phyloP scores from a whole-genome alignment of 2,888 invertebrate genomes.

The Lamellibrachia columna region DNA sequence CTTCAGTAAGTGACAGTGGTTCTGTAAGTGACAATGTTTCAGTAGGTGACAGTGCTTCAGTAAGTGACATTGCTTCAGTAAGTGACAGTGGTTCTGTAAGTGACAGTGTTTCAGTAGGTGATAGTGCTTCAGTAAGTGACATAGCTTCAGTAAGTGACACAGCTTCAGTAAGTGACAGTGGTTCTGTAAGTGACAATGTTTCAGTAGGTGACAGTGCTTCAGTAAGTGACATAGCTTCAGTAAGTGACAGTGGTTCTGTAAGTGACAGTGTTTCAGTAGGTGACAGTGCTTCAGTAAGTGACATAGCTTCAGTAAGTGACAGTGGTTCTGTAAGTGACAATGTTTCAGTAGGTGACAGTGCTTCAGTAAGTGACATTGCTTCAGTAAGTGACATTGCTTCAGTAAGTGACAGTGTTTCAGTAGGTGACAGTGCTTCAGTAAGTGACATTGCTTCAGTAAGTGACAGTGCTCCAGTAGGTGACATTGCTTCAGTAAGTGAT shows the following conservation, averaged over 20 bases:
- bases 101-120: background rate
- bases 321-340: too few relatives aligned
- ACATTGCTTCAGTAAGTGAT: background rate
- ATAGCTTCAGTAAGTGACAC: background rate
- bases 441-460: background rate
- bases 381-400: background rate
- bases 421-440: background rate
- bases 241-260: too few relatives aligned
- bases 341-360: too few relatives aligned
- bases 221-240: too few relatives aligned
- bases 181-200: too few relatives aligned
- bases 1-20: background rate
- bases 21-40: background rate
- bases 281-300: too few relatives aligned
- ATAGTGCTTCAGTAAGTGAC: background rate
- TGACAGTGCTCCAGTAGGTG: background rate
- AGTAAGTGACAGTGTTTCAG: background rate
- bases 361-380: too few relatives aligned
- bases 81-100: background rate
- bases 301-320: too few relatives aligned
- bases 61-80: background rate
- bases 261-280: too few relatives aligned
- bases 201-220: too few relatives aligned
- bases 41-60: background rate
- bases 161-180: background rate